Percentiles rank a stretch among this genome's conserved stretches.
These are phyloP conservation scores for Pyrocephalus nanus DNA, from an alignment of 2,797 vertebrate genomes.

Conservation along the genomic window DNA sequence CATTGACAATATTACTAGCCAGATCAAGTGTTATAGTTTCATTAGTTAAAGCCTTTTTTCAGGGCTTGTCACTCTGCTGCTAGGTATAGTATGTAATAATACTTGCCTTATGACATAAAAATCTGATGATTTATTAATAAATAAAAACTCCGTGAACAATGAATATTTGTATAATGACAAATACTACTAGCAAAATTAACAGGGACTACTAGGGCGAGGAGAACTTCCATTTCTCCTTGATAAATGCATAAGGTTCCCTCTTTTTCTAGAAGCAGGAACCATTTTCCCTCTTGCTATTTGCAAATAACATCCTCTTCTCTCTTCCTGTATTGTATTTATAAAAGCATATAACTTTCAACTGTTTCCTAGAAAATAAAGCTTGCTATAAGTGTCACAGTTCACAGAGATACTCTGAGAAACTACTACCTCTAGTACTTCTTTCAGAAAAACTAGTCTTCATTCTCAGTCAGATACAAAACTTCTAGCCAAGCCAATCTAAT, in stretches of 20 bases:
- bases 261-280: conserved; percentile 4
- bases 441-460: neutral
- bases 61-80: neutral
- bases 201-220: neutral
- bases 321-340: neutral
- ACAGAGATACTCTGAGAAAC: neutral
- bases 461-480: neutral
- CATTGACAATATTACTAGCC: neutral
- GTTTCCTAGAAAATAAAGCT: neutral
- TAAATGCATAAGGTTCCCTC: neutral
- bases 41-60: neutral
- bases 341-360: neutral
- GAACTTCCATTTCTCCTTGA: neutral
- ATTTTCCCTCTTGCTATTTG: neutral
- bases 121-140: neutral
- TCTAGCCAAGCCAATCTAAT: neutral
- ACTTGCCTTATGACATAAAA: neutral
- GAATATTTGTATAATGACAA: neutral
- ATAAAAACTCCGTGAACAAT: neutral
- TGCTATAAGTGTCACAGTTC: neutral
- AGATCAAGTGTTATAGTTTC: neutral
- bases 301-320: neutral
- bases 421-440: neutral
- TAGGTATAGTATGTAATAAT: neutral
- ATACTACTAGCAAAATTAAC: neutral